Evolutionary conservation across 1,140 invertebrate species (phyloP).

Genomic region (Hormaphis cornu): DNA sequence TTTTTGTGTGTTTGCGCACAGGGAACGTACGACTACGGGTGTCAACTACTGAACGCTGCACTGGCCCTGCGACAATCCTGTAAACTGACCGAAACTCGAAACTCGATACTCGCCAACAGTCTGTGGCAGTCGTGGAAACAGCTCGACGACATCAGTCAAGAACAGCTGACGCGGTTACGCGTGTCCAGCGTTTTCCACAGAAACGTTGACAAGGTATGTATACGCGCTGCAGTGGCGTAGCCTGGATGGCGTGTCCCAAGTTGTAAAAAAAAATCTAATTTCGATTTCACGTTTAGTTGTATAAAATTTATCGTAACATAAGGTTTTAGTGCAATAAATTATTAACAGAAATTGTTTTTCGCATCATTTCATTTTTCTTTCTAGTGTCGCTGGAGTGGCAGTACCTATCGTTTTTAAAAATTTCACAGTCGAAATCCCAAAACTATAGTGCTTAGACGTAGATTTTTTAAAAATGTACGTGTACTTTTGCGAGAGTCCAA

Average conservation of each 20-base stretch:
- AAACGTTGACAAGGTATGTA: slow-evolving; percentile 57
- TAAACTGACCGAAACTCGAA: slow-evolving; percentile 52
- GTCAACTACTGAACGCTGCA: slow-evolving; percentile 64
- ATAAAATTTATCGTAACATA: not conserved
- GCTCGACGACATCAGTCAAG: slow-evolving; percentile 59
- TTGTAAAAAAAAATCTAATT: not conserved
- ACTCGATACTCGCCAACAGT: slow-evolving; percentile 47
- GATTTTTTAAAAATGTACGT: too few relatives aligned
- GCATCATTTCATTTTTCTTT: too few relatives aligned
- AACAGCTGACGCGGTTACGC: slow-evolving; percentile 64
- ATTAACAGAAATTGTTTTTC: too few relatives aligned
- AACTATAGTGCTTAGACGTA: too few relatives aligned
- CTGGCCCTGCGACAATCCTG: slow-evolving; percentile 62
- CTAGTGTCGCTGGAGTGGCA: too few relatives aligned
- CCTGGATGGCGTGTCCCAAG: too few relatives aligned
- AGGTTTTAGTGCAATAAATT: not conserved
- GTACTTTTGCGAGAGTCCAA: too few relatives aligned
- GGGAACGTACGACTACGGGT: slow-evolving; percentile 71
- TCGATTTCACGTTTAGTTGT: not conserved
- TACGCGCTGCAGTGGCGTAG: too few relatives aligned
- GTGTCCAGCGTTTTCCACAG: slow-evolving; percentile 68
- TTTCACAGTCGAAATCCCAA: too few relatives aligned
- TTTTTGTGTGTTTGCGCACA: slow-evolving; percentile 40
- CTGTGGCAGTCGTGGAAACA: slow-evolving; percentile 60
- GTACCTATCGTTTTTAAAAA: too few relatives aligned